Base-by-base conservation (phyloP, 1,140 invertebrate species). In the Zaprionus kolodkinae region DNA sequence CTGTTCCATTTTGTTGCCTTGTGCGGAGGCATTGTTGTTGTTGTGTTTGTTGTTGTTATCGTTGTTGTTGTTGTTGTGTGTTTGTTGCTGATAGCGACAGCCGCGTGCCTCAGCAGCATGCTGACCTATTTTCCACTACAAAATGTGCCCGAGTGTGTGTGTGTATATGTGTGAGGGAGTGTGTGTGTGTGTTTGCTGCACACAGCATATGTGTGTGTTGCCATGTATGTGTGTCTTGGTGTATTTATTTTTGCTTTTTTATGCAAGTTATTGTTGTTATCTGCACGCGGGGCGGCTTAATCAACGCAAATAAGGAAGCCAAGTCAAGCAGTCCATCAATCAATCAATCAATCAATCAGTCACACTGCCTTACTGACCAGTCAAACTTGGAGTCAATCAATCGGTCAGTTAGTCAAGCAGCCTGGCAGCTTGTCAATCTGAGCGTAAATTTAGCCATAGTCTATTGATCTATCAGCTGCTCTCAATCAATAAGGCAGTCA, bases 251-350 rank as follows among this genome's bases (percentile, higher is more conserved):
- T 66, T 50, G 36, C 43, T 65, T 81, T 81, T 81, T 81, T 66
- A 81, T 78, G 60, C 78, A 81, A 79, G 65, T 82, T 83, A 83
- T 79, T 82, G 79, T 78, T 55, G 75, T 56, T 80, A 79, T 81
- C 78, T 76, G 61, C 21, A 25, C 48, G 45, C 38, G 27, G 30
- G 27, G 30, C 63, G 63, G 78, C 78, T 81, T 84, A 84, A 84
- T 84, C 81, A 84, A 85, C 73, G 73, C 78, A 85, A 84, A 80
- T 84, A 81, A 80, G 77, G 59, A 85, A 80, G 54, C 52, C 65
- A 64, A 63, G 66, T 36, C 72, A 50, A 57, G 15, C 69, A 64
- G 59, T 30, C 56, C 17, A 48, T 59, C 55, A 27, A 36, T 12
- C 69, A 48, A 7, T 45, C 69, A 48, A 7, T 45, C 27, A 55